A percentile compares a stretch with the other conserved stretches of the same genome.
Evolutionary conservation across 1,140 invertebrate genomes (phyloP).

Genomic region (Fragariocoptes setiger): DNA sequence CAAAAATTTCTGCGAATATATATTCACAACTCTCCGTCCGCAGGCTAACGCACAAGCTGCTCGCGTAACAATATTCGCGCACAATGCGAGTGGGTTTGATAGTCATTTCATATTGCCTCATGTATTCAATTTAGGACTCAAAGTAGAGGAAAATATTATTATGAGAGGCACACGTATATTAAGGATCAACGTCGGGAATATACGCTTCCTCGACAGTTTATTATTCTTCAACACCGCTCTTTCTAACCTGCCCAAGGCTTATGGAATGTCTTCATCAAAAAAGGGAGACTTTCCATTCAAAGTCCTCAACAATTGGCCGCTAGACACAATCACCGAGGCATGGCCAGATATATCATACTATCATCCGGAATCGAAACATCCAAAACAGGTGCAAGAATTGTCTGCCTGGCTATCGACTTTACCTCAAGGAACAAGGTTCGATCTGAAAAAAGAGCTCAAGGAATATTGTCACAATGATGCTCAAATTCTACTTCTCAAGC

Average conservation of each 20-base stretch:
- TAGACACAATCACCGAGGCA: too few species aligned
- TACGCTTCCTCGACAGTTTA: not conserved
- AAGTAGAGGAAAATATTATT: not conserved
- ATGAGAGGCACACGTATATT: not conserved
- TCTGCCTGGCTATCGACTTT: too few species aligned
- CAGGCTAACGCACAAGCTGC: not conserved
- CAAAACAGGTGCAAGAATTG: too few species aligned
- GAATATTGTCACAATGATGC: conserved; percentile 3
- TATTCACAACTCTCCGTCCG: not conserved
- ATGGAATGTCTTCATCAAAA: not conserved
- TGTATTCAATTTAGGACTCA: not conserved
- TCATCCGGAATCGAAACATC: too few species aligned
- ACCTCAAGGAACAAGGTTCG: not conserved
- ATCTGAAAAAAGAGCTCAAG: conserved; percentile 1
- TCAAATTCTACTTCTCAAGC: not conserved
- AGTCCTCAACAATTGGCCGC: too few species aligned
- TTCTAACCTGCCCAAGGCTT: not conserved
- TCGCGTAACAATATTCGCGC: not conserved
- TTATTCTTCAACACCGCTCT: not conserved
- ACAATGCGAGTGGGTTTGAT: conserved; percentile 3
- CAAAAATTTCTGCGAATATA: conserved; percentile 1
- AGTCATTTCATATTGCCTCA: conserved; percentile 1
- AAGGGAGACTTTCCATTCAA: conserved; percentile 6
- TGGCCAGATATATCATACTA: too few species aligned
- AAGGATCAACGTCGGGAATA: not conserved